Evolutionary conservation across 2,888 invertebrate species (phyloP).

Genomic region (Protonemura montana): DNA sequence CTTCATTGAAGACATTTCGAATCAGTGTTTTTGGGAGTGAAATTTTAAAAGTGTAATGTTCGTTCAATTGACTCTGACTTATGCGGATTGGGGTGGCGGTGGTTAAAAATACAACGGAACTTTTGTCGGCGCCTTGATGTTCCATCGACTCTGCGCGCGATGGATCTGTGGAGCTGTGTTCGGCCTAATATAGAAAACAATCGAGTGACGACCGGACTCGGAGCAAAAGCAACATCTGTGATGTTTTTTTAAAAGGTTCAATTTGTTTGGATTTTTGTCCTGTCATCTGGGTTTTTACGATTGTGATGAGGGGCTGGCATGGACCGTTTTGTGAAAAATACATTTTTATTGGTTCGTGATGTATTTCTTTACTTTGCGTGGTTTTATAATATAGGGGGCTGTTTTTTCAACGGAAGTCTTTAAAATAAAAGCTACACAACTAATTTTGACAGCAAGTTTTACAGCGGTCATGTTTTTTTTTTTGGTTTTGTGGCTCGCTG

Average conservation of each 20-base stretch:
- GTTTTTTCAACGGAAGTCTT: neutral
- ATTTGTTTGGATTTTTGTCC: neutral
- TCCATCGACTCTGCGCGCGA: neutral
- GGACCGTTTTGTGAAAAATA: neutral
- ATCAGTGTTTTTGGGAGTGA: neutral
- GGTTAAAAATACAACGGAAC: neutral
- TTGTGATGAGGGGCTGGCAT: neutral
- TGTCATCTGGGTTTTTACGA: neutral
- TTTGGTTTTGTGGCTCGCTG: neutral
- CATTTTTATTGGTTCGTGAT: neutral
- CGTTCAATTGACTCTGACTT: neutral
- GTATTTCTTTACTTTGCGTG: neutral
- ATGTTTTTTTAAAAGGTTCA: conserved; percentile 3
- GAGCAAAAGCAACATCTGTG: neutral
- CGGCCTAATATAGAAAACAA: too few species aligned
- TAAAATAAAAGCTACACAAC: neutral
- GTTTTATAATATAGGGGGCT: neutral
- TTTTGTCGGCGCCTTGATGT: neutral
- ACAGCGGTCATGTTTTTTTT: neutral
- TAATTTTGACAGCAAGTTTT: neutral
- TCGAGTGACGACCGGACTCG: too few species aligned
- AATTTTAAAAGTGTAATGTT: neutral
- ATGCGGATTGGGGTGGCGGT: neutral
- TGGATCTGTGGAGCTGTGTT: too few species aligned
- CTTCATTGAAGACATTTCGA: neutral